Conservation (phyloP, 2,888 invertebrate species). For the Camptogramma bilineatum region DNA sequence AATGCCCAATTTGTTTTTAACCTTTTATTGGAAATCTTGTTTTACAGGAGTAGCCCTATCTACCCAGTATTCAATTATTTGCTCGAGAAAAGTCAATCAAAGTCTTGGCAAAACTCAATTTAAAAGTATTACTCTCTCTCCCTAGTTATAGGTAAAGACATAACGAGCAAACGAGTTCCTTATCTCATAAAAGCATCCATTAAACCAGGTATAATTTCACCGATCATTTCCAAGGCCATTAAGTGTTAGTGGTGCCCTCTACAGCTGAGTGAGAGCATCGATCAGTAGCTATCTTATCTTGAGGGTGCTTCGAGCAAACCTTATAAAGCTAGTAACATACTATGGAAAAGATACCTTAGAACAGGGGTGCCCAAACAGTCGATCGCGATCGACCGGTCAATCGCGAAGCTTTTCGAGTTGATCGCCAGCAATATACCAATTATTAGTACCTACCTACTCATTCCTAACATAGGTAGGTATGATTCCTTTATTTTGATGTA, state of each 20-base stretch:
- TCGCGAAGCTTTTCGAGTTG: too few species aligned
- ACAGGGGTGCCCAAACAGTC: too few species aligned
- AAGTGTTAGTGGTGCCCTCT: constrained; percentile 36
- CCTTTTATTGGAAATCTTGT: too few species aligned
- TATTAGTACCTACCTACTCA: too few species aligned
- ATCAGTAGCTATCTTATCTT: constrained; percentile 60
- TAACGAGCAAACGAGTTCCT: constrained; percentile 27
- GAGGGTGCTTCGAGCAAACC: constrained; percentile 36
- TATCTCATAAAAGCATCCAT: constrained; percentile 31
- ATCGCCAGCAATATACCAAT: too few species aligned
- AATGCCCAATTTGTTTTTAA: too few species aligned
- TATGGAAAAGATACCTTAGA: too few species aligned
- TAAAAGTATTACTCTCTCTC: constrained; percentile 3
- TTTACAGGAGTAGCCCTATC: too few species aligned
- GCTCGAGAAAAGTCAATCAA: background rate
- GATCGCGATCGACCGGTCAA: too few species aligned
- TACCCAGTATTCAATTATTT: background rate
- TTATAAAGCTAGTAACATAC: constrained; percentile 18
- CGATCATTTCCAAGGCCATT: constrained; percentile 41
- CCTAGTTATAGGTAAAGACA: constrained; percentile 17
- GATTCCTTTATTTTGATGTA: too few species aligned
- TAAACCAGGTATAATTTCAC: constrained; percentile 30
- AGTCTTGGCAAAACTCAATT: constrained; percentile 7
- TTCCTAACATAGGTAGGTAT: too few species aligned
- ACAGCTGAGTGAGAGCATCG: constrained; percentile 55